Evolutionary conservation across 1,140 invertebrate species (phyloP).

Genomic region (Caenorhabditis briggsae): DNA sequence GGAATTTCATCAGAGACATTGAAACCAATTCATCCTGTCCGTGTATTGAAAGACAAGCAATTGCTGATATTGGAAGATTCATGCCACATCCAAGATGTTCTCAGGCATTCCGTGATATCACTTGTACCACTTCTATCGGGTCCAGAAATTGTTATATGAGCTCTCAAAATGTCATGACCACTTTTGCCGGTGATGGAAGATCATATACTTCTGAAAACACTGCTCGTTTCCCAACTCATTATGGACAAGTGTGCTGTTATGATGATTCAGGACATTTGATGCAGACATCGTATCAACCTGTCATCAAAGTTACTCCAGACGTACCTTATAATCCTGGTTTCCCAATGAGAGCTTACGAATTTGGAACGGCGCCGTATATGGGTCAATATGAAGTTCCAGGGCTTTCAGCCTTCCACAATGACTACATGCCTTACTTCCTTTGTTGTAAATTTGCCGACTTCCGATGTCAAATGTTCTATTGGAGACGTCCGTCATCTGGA

Average conservation of each 20-base stretch:
- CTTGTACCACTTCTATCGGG: conserved; percentile 76
- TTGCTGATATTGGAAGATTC: conserved; percentile 76
- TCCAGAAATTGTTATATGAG: conserved; percentile 77
- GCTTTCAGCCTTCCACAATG: conserved; percentile 75
- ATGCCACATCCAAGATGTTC: conserved; percentile 78
- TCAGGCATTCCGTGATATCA: conserved; percentile 77
- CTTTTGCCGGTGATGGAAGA: conserved; percentile 58
- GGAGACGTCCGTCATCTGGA: conserved; percentile 74
- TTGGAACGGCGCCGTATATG: conserved; percentile 77
- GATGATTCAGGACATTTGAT: conserved; percentile 77
- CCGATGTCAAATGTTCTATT: conserved; percentile 77
- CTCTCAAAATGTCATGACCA: conserved; percentile 76
- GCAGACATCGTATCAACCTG: conserved; percentile 77
- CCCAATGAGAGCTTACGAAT: conserved; percentile 76
- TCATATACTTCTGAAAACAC: conserved; percentile 30
- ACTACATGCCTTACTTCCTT: conserved; percentile 78
- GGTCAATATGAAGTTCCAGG: conserved; percentile 77
- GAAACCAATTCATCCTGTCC: conserved; percentile 78
- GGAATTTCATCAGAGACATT: conserved; percentile 75
- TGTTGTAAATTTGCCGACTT: conserved; percentile 78
- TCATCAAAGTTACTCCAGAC: conserved; percentile 77
- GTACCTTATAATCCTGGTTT: conserved; percentile 78
- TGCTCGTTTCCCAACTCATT: conserved; percentile 75
- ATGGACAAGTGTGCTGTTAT: conserved; percentile 78
- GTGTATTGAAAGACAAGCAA: conserved; percentile 76